Conservation (phyloP, 1,140 invertebrate genomes). For the Musca vetustissima region DNA sequence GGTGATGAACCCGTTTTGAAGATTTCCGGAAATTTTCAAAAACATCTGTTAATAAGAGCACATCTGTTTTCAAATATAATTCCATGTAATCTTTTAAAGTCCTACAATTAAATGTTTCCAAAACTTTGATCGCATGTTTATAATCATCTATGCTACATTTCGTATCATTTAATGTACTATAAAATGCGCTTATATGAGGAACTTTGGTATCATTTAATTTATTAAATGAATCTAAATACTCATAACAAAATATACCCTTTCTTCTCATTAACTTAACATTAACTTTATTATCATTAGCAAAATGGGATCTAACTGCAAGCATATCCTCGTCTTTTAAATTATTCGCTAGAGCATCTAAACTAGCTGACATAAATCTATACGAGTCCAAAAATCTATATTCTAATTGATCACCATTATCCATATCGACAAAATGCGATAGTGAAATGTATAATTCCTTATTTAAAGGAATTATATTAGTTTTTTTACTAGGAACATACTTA, state of each 20-base stretch:
- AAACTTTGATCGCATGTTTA: too few relatives aligned
- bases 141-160: conserved; percentile 55
- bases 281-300: too few relatives aligned
- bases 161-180: conserved; percentile 43
- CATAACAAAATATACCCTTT: too few relatives aligned
- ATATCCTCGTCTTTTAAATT: too few relatives aligned
- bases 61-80: conserved; percentile 45
- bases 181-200: conserved; percentile 44
- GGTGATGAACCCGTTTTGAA: conserved; percentile 35
- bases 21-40: conserved; percentile 57
- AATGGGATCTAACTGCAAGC: too few relatives aligned
- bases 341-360: too few relatives aligned
- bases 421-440: conserved; percentile 45
- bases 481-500: background rate
- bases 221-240: background rate
- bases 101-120: conserved; percentile 55
- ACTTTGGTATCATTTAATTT: conserved; percentile 55
- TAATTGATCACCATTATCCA: conserved; percentile 31
- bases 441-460: conserved; percentile 42
- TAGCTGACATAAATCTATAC: too few relatives aligned
- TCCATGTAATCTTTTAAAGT: conserved; percentile 41
- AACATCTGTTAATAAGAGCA: conserved; percentile 55
- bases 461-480: background rate
- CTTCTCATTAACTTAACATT: too few relatives aligned
- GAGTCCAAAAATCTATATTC: too few relatives aligned